These are phyloP conservation scores for Chalcis sispes DNA, from an alignment of 2,888 invertebrate genomes.

Conservation along the genomic window DNA sequence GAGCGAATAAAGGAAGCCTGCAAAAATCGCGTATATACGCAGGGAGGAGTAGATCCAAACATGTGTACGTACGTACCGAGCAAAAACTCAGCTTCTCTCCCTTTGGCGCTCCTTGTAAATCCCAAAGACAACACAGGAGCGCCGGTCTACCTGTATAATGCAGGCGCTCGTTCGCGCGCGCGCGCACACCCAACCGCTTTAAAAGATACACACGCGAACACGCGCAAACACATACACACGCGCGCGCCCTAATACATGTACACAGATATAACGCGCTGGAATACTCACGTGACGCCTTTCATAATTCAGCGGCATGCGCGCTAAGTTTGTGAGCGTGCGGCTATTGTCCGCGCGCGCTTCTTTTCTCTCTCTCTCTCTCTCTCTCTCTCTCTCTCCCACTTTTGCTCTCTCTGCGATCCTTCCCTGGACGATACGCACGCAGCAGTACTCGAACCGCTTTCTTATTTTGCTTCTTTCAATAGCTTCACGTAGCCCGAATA, in stretches of 20 bases:
- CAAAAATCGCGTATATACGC: background rate
- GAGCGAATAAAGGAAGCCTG: background rate
- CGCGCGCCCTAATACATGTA: no score
- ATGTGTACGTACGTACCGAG: background rate
- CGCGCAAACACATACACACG: background rate
- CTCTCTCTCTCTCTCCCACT: background rate
- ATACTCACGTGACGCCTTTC: conserved; percentile 56
- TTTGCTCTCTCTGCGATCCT: background rate
- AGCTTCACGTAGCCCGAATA: no score
- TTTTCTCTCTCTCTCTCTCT: background rate
- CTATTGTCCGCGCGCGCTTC: background rate
- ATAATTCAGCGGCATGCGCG: conserved; percentile 52
- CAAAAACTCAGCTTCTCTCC: background rate
- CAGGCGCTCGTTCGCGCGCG: no score
- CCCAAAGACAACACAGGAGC: conserved; percentile 25
- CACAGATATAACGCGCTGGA: background rate
- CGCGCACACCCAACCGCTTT: no score
- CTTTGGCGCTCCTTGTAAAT: conserved; percentile 22
- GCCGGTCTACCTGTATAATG: no score
- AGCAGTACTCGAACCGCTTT: no score
- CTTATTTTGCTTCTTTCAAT: no score
- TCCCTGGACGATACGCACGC: background rate
- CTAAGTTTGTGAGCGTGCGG: background rate
- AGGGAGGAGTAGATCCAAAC: background rate
- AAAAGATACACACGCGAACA: no score